Percentiles rank a stretch among this genome's conserved stretches.
phyloP scores from a whole-genome alignment of 2,888 invertebrate genomes.

The Hirudinaria manillensis region DNA sequence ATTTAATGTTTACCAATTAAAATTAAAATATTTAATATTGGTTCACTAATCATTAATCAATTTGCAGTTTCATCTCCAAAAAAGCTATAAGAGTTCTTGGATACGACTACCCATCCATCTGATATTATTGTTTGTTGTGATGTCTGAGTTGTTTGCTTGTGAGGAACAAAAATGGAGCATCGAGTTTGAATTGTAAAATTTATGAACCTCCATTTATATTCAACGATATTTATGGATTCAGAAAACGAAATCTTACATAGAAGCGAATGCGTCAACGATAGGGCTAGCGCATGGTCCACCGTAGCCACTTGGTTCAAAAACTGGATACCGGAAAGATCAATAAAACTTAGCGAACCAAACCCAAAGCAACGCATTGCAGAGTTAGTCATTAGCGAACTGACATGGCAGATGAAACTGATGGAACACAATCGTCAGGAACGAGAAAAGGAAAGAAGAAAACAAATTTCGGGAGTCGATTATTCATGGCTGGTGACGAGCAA shows the following conservation, averaged over 20 bases:
- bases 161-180: too few relatives aligned
- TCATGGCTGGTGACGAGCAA: slow-evolving; percentile 24
- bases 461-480: slow-evolving; percentile 22
- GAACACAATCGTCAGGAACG: not conserved
- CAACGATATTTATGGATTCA: slow-evolving; percentile 13
- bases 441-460: slow-evolving; percentile 18
- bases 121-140: not conserved
- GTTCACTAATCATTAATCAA: too few relatives aligned
- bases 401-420: slow-evolving; percentile 25
- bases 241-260: slow-evolving; percentile 11
- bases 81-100: slow-evolving; percentile 12
- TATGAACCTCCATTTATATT: too few relatives aligned
- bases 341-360: slow-evolving; percentile 13
- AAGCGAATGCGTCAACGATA: not conserved
- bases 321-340: slow-evolving; percentile 15
- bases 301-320: slow-evolving; percentile 17
- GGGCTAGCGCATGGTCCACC: not conserved
- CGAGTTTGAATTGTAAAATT: too few relatives aligned
- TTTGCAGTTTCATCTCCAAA: not conserved
- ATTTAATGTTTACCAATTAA: too few relatives aligned
- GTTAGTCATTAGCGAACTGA: slow-evolving; percentile 17
- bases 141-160: too few relatives aligned
- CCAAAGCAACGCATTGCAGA: slow-evolving; percentile 20
- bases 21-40: too few relatives aligned
- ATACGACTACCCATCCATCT: slow-evolving; percentile 5